Percentiles rank a stretch among this genome's conserved stretches.
phyloP scores from a whole-genome alignment of 92 coral and sea anemone species.

The Palythoa grandiflora region DNA sequence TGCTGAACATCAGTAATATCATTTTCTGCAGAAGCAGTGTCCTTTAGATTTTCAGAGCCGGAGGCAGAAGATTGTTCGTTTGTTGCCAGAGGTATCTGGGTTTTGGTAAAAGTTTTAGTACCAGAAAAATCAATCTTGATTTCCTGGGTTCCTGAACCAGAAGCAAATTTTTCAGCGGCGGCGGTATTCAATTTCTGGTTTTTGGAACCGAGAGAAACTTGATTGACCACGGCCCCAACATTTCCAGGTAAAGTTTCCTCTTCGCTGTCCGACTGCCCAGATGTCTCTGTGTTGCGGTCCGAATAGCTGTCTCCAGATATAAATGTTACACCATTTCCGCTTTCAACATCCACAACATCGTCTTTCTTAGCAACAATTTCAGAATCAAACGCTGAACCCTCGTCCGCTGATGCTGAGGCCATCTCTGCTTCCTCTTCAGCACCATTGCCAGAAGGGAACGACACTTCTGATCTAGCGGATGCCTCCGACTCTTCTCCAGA shows the following conservation, averaged over 20 bases:
- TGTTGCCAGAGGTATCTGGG: neutral
- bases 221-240: constrained; percentile 76
- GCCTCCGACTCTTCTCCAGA: constrained; percentile 57
- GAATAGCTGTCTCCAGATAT: constrained; percentile 70
- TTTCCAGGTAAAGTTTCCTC: constrained; percentile 87
- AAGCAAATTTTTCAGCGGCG: neutral
- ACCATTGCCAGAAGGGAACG: constrained; percentile 52
- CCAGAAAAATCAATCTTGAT: constrained; percentile 5
- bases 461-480: constrained; percentile 27
- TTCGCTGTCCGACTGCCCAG: constrained; percentile 69
- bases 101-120: neutral
- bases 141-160: constrained; percentile 27
- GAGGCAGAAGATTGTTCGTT: constrained; percentile 18
- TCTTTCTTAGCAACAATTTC: constrained; percentile 53
- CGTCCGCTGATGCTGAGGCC: constrained; percentile 58
- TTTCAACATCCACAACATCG: constrained; percentile 70
- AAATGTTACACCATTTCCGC: constrained; percentile 79
- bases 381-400: constrained; percentile 46
- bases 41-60: neutral
- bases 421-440: constrained; percentile 53
- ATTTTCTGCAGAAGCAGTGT: neutral
- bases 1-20: neutral
- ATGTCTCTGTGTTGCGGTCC: constrained; percentile 49
- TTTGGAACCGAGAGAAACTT: constrained; percentile 66
- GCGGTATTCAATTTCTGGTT: neutral